Evolutionary conservation across 2,888 invertebrate genomes (phyloP).

Genomic region (Dendrolimus pini): DNA sequence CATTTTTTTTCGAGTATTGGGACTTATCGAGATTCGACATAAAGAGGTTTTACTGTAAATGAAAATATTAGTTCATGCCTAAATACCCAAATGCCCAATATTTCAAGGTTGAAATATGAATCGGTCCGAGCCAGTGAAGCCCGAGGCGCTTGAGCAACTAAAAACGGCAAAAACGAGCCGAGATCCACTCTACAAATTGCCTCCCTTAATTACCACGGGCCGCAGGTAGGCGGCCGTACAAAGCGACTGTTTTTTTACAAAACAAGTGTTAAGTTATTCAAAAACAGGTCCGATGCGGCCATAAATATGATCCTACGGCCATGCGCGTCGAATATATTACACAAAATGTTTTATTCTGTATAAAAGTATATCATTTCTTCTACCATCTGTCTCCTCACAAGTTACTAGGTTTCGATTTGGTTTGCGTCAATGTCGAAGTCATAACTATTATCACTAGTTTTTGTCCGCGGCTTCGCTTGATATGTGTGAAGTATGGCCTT

Average conservation of each 20-base stretch:
- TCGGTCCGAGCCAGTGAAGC: conserved; percentile 15
- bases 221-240: conserved; percentile 50
- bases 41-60: no score
- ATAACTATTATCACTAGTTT: no score
- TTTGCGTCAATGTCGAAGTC: no score
- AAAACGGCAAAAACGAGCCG: background rate
- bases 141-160: conserved; percentile 22
- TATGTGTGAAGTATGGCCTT: no score
- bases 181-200: conserved; percentile 41
- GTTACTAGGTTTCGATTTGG: no score
- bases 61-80: no score
- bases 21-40: no score
- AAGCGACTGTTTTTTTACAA: conserved; percentile 34
- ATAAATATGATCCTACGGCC: conserved; percentile 31
- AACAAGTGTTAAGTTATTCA: conserved; percentile 52
- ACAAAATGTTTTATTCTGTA: background rate
- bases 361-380: background rate
- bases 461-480: no score
- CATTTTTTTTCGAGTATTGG: no score
- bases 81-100: no score
- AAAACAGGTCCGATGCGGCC: conserved; percentile 28
- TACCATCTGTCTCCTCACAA: background rate
- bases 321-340: conserved; percentile 11
- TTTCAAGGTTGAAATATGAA: background rate
- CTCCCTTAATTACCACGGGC: conserved; percentile 43